Percentiles rank a stretch among this genome's conserved stretches.
Evolutionary conservation across 2,797 vertebrate genomes (phyloP).

Genomic region (Falco peregrinus): DNA sequence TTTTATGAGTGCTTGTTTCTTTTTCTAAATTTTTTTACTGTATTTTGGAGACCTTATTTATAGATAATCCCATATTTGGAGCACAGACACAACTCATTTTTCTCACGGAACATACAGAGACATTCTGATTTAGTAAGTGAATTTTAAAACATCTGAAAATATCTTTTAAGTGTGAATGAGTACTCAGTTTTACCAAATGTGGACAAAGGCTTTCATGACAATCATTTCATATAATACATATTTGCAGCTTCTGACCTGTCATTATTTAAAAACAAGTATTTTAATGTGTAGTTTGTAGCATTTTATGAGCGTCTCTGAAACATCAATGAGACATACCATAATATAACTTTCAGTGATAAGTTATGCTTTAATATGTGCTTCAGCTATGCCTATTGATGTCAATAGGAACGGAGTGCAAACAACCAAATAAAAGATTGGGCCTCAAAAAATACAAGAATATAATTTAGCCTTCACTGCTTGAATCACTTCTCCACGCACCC

Average conservation of each 20-base stretch:
- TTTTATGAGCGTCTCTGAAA: background rate
- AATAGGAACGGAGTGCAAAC: background rate
- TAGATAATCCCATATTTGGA: background rate
- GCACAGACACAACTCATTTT: background rate
- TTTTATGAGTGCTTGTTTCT: background rate
- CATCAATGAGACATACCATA: background rate
- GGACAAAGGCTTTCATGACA: background rate
- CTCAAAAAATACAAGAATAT: background rate
- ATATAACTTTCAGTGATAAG: background rate
- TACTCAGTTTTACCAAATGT: background rate
- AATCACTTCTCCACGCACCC: background rate
- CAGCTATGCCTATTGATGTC: background rate
- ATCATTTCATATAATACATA: background rate
- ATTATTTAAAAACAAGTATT: background rate
- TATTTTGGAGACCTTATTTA: background rate
- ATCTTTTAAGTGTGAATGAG: background rate
- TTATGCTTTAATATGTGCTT: background rate
- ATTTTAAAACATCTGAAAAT: background rate
- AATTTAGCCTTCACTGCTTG: conserved; percentile 23
- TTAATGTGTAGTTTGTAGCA: background rate
- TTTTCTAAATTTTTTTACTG: background rate
- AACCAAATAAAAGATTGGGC: background rate
- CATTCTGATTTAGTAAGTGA: background rate
- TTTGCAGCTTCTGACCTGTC: background rate
- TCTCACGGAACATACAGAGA: background rate